phyloP scores from a whole-genome alignment of 2,113 vertebrate genomes.

The Pogonocichla stellata region DNA sequence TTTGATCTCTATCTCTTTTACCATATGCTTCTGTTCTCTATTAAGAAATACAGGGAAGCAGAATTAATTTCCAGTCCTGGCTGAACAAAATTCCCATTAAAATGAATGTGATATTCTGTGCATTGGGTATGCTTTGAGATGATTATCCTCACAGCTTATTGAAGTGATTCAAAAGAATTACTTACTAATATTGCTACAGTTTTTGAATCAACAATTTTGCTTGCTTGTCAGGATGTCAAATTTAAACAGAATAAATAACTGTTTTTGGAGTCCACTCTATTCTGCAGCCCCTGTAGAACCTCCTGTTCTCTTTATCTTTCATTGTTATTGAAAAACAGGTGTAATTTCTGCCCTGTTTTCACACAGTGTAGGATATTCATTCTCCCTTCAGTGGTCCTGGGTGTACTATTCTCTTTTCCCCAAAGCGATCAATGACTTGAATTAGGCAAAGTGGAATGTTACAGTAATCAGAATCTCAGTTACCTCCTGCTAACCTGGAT shows the following conservation, averaged over 20 bases:
- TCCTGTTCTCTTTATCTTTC: neutral
- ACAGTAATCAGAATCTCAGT: conserved; percentile 28
- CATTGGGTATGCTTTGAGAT: neutral
- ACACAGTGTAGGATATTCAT: neutral
- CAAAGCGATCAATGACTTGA: neutral
- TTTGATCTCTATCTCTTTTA: neutral
- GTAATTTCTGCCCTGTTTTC: neutral
- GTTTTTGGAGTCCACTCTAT: neutral
- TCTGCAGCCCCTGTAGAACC: neutral
- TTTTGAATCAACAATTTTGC: neutral
- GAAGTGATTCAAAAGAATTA: neutral
- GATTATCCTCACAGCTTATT: neutral
- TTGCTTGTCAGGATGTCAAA: neutral
- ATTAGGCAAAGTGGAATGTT: conserved; percentile 2
- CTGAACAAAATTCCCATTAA: neutral
- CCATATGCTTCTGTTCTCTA: neutral
- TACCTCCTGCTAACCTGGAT: conserved; percentile 59
- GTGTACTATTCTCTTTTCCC: neutral
- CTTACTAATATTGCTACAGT: neutral
- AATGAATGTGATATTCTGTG: neutral
- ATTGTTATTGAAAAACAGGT: neutral
- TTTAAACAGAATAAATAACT: conserved; percentile 38
- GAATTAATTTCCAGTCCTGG: neutral
- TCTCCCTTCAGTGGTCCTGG: neutral
- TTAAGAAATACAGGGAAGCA: neutral